Base-by-base conservation (phyloP, 2,888 invertebrate species). In the Maniola hyperantus region DNA sequence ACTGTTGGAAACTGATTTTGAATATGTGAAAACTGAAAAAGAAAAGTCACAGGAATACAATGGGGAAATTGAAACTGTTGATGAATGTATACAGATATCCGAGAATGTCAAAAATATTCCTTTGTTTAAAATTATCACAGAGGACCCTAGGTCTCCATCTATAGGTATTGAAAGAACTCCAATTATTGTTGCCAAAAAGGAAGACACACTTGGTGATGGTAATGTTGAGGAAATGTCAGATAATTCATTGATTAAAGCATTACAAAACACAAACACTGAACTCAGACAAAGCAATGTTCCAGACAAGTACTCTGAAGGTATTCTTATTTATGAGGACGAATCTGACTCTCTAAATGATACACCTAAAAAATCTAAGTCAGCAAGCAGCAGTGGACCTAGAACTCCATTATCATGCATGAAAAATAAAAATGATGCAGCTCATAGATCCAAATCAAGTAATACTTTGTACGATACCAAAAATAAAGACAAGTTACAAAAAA, bases 1-100 rank as follows among this genome's bases (percentile, higher is more conserved):
- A 51, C 80, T 94, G 46, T 80, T 94, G 70, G 94, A 94, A 85
- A 94, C 94, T 20, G 94, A 94, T 81, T 92, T 94, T 83, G 94
- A 94, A 74, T 94, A 87, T 84, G 79, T 93, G 42, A 94, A 94
- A 79, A 72, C 58, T 72, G 78, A 80, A 51, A 72, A 73, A 73
- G 81, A 85, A 11, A 79, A 76, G 70, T 76, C 78, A 76, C 80
- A 82, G 72, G 82, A 84, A 58, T 83, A 76, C 72, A 76, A 78
- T 71, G 79, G 79, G 33, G 75, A 69, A 68, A 62, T 71, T 18
- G 58, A 75, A 18, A 18, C n/a, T 58, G 13, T 11, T 13, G 34
- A 57, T 50, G 34, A 53, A 15, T 34, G 51, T 42, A 61, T 39
- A 54, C 59, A 71, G 2, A 51, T 10, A 33, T n/a, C 46, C 26